phyloP scores from a whole-genome alignment of 2,888 invertebrate genomes.

The Leptinotarsa juncta region DNA sequence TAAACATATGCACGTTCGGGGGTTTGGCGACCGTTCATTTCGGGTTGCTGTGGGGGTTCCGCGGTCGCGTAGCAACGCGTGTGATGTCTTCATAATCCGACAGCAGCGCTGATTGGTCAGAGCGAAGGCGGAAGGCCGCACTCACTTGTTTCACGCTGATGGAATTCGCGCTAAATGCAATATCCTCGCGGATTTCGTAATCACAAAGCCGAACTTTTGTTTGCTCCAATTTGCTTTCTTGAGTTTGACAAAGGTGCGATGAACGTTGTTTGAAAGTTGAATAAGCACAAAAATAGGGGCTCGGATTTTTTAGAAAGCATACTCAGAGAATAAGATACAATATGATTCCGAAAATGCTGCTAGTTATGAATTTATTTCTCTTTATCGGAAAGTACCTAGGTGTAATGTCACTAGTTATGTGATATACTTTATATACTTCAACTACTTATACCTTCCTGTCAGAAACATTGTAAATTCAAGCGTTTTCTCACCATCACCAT shows the following conservation, averaged over 20 bases:
- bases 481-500: too few species aligned
- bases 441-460: too few species aligned
- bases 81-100: constrained; percentile 62
- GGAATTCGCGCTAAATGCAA: constrained; percentile 58
- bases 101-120: constrained; percentile 65
- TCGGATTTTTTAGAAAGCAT: not conserved
- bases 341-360: too few species aligned
- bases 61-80: constrained; percentile 66
- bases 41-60: constrained; percentile 57
- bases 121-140: constrained; percentile 56
- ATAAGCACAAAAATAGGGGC: constrained; percentile 4
- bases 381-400: too few species aligned
- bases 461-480: too few species aligned
- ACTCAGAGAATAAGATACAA: too few species aligned
- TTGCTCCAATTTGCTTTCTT: constrained; percentile 18
- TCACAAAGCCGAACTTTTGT: constrained; percentile 35
- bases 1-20: constrained; percentile 48
- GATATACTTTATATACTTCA: too few species aligned
- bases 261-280: not conserved
- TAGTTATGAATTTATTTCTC: too few species aligned
- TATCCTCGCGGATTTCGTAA: constrained; percentile 52
- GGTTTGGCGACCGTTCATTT: constrained; percentile 50
- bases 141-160: constrained; percentile 61
- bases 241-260: not conserved
- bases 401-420: too few species aligned